Evolutionary conservation across 1,140 invertebrate genomes (phyloP).

Genomic region (Holcopasites calliopsidis): DNA sequence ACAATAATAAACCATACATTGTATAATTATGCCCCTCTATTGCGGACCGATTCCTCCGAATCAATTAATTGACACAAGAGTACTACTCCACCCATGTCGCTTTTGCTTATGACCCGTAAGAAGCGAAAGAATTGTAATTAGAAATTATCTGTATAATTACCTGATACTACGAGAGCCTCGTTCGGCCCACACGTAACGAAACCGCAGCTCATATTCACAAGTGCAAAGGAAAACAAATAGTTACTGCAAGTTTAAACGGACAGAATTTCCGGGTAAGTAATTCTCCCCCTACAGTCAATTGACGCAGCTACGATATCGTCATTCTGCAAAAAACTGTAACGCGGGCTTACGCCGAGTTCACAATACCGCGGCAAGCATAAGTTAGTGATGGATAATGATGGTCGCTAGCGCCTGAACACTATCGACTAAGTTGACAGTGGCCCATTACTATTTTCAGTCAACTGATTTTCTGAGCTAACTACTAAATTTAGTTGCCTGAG

Average conservation of each 20-base stretch:
- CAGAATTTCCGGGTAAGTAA: slow-evolving; percentile 16
- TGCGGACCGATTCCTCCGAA: not conserved
- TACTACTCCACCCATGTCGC: slow-evolving; percentile 31
- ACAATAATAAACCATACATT: too few species aligned
- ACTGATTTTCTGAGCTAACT: too few species aligned
- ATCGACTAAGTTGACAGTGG: too few species aligned
- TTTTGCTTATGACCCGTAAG: not conserved
- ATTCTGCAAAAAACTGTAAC: slow-evolving; percentile 15
- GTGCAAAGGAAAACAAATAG: slow-evolving; percentile 38
- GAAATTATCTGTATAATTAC: slow-evolving; percentile 80
- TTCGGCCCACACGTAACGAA: slow-evolving; percentile 99
- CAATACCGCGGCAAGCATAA: not conserved
- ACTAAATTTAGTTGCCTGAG: too few species aligned
- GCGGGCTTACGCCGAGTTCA: slow-evolving; percentile 24
- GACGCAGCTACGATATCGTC: slow-evolving; percentile 31
- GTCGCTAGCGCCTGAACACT: too few species aligned
- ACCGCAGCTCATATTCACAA: slow-evolving; percentile 88
- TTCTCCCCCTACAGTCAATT: slow-evolving; percentile 24
- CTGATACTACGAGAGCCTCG: slow-evolving; percentile 97
- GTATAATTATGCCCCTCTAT: not conserved
- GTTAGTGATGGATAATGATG: not conserved
- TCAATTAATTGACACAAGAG: slow-evolving; percentile 50
- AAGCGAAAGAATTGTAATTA: not conserved
- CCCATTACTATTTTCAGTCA: too few species aligned
- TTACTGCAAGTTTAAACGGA: slow-evolving; percentile 23